phyloP scores from a whole-genome alignment of 2,888 invertebrate species.

The Conops quadrifasciatus region DNA sequence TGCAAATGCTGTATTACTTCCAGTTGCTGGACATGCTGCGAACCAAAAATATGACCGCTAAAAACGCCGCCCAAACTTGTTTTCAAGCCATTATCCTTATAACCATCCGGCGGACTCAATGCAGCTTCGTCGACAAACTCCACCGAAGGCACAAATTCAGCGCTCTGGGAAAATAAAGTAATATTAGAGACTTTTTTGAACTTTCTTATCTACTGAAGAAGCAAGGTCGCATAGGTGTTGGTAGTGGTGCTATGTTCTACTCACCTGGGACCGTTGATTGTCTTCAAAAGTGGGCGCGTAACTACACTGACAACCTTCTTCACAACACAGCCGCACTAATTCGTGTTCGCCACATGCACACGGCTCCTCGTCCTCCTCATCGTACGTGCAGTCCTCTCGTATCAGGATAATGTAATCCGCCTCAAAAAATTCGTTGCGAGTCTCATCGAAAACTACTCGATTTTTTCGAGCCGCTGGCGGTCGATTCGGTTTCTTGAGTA shows the following conservation, averaged over 20 bases:
- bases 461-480: slow-evolving; percentile 75
- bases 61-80: slow-evolving; percentile 70
- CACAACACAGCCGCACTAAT: slow-evolving; percentile 72
- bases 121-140: slow-evolving; percentile 84
- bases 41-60: slow-evolving; percentile 73
- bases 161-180: slow-evolving; percentile 61
- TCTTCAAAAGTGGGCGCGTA: slow-evolving; percentile 57
- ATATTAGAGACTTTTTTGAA: neutral
- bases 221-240: neutral
- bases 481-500: slow-evolving; percentile 79
- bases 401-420: slow-evolving; percentile 92
- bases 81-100: slow-evolving; percentile 83
- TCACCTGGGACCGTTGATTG: slow-evolving; percentile 63
- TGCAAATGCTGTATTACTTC: slow-evolving; percentile 73
- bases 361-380: slow-evolving; percentile 78
- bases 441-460: slow-evolving; percentile 88
- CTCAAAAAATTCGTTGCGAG: slow-evolving; percentile 89
- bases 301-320: slow-evolving; percentile 74
- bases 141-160: slow-evolving; percentile 74
- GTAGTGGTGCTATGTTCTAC: slow-evolving; percentile 36
- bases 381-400: slow-evolving; percentile 86
- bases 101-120: slow-evolving; percentile 89
- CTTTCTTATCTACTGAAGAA: neutral
- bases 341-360: slow-evolving; percentile 79
- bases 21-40: slow-evolving; percentile 71